Evolutionary conservation across 1,140 invertebrate genomes (phyloP).

Genomic region (Trachelipus rathkii): DNA sequence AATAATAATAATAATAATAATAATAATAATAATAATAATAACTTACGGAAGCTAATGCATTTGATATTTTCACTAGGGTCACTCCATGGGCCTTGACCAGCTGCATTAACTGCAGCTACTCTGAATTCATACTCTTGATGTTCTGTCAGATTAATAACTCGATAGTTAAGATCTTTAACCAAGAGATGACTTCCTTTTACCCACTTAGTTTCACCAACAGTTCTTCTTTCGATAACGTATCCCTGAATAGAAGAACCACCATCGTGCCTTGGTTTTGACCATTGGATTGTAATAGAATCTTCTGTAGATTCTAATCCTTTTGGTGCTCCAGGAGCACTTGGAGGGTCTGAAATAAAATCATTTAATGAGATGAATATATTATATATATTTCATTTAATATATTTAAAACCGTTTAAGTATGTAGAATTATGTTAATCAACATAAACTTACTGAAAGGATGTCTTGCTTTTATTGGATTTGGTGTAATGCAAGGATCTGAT

Average conservation of each 20-base stretch:
- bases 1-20: no score
- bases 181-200: slow-evolving; percentile 78
- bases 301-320: slow-evolving; percentile 79
- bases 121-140: slow-evolving; percentile 97
- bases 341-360: slow-evolving; percentile 60
- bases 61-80: slow-evolving; percentile 84
- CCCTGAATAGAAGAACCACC: slow-evolving; percentile 86
- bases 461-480: slow-evolving; percentile 83
- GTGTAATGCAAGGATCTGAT: slow-evolving; percentile 83
- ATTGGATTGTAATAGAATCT: slow-evolving; percentile 88
- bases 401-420: neutral
- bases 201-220: slow-evolving; percentile 78
- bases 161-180: slow-evolving; percentile 72
- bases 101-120: slow-evolving; percentile 91
- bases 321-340: slow-evolving; percentile 82
- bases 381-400: neutral
- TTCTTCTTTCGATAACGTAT: slow-evolving; percentile 87
- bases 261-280: slow-evolving; percentile 89
- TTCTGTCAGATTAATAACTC: slow-evolving; percentile 81
- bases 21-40: slow-evolving; percentile 23
- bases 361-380: neutral
- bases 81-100: slow-evolving; percentile 87
- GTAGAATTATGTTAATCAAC: neutral
- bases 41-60: slow-evolving; percentile 46
- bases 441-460: slow-evolving; percentile 76